A percentile compares a stretch with the other conserved stretches of the same genome.
Conservation (phyloP, 2,888 invertebrate genomes). For the Phoenoteleia sp. region DNA sequence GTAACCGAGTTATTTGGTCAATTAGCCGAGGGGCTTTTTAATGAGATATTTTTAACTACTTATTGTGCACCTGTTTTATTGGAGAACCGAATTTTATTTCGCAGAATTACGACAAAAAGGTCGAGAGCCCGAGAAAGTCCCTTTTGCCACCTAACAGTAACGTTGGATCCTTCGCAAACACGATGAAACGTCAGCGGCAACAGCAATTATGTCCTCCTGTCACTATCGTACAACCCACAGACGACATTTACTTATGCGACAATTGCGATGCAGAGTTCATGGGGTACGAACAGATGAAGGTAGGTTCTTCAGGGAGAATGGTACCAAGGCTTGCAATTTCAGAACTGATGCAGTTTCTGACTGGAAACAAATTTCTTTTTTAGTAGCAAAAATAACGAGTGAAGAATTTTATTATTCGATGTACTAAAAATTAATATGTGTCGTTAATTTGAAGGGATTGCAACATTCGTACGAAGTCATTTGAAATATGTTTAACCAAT, state of each 20-base stretch:
- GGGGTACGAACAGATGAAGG: conserved; percentile 88
- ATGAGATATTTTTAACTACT: no score
- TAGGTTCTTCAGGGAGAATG: conserved; percentile 76
- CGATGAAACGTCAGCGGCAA: conserved; percentile 80
- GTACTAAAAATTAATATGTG: no score
- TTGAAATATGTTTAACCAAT: no score
- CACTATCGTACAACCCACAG: conserved; percentile 87
- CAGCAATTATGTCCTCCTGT: conserved; percentile 83
- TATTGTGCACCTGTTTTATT: background rate
- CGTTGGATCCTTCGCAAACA: conserved; percentile 75
- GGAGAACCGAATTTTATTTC: conserved; percentile 37
- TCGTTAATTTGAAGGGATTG: no score
- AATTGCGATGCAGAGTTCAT: conserved; percentile 92
- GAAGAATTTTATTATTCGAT: no score
- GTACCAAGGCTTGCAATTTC: background rate
- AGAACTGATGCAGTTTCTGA: background rate
- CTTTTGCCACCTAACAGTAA: conserved; percentile 85
- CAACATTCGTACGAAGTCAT: no score
- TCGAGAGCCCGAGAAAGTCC: conserved; percentile 85
- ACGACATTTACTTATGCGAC: conserved; percentile 92
- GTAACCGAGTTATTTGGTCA: no score
- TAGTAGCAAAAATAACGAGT: no score
- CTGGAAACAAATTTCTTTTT: no score
- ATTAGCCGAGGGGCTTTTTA: no score
- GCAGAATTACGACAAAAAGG: conserved; percentile 84